A percentile compares a stretch with the other conserved stretches of the same genome.
Evolutionary conservation across 2,113 vertebrate genomes (phyloP).

Genomic region (Pyxicephalus adspersus): DNA sequence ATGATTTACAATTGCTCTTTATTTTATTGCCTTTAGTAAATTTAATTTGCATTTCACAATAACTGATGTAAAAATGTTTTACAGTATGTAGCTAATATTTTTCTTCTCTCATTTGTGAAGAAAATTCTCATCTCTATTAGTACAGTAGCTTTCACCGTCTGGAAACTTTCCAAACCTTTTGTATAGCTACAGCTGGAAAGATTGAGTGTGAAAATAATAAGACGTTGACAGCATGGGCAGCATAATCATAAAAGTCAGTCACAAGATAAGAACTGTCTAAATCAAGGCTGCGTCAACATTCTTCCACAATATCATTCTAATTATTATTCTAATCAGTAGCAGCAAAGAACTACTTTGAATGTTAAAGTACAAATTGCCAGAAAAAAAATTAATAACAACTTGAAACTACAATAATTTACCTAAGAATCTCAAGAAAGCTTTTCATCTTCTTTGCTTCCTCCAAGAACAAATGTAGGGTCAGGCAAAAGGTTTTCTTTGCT

Average conservation of each 20-base stretch:
- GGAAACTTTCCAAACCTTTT: conserved; percentile 42
- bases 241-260: conserved; percentile 56
- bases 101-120: conserved; percentile 10
- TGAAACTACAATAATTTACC: conserved; percentile 56
- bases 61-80: background rate
- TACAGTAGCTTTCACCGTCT: conserved; percentile 10
- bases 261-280: conserved; percentile 55
- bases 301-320: conserved; percentile 52
- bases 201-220: conserved; percentile 50
- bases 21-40: no score
- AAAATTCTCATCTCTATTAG: conserved; percentile 18
- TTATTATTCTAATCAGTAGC: conserved; percentile 55
- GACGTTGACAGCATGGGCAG: conserved; percentile 55
- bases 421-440: conserved; percentile 53
- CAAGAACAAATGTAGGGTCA: conserved; percentile 55
- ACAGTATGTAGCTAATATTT: background rate
- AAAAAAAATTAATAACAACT: conserved; percentile 55
- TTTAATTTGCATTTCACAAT: no score
- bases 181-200: conserved; percentile 45
- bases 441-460: conserved; percentile 47
- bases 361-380: conserved; percentile 39
- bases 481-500: conserved; percentile 52
- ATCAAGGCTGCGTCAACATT: conserved; percentile 56
- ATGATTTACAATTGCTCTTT: no score
- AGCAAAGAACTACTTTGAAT: conserved; percentile 50